Evolutionary conservation across 2,797 vertebrate species (phyloP), one percentile per base, ranked within the genome.

Genomic region (Chanos chanos): DNA sequence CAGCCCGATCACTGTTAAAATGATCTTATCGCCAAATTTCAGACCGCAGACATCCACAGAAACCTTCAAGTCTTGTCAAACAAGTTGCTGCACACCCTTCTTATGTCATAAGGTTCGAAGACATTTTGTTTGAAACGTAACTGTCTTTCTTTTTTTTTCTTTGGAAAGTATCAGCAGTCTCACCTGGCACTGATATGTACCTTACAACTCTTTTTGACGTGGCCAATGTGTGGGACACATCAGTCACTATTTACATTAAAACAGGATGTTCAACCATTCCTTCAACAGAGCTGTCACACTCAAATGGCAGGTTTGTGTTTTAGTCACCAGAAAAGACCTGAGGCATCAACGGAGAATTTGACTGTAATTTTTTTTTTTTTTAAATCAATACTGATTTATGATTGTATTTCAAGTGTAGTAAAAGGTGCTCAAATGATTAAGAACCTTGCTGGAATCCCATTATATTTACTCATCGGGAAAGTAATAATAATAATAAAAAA

Each of bases 1-100:
- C 79, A 82, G 66, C 77, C 78, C 77, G 75, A 85, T 85, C 81
- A 84, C 77, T 81, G 83, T 86, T 82, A 79, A 68, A 83, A 82
- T 85, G 82, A 83, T 83, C 81, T 79, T 72, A 77, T 70, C 76
- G 83, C 82, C 78, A 66, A 77, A 81, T 73, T 77, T 76, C 71
- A 72, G 75, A 75, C 76, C 64, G 78, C 68, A 69, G 75, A 74
- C 68, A 73, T 76, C 80, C 74, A 76, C 73, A 71, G 72, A 76
- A 79, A 79, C 69, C 70, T 59, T 66, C 74, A 84, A 81, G 64
- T 53, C 58, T 36, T 87, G 84, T 87, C 77, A 83, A 81, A 86
- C 82, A 85, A 68, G 75, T 66, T 54, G 73, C 39, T 43, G 58
- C 21, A 19, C 15, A 10, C 43, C 15, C n/a, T n/a, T n/a, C n/a